A percentile compares a stretch with the other conserved stretches of the same genome.
phyloP scores from a whole-genome alignment of 2,888 invertebrate species.

The Ditula angustiorana region DNA sequence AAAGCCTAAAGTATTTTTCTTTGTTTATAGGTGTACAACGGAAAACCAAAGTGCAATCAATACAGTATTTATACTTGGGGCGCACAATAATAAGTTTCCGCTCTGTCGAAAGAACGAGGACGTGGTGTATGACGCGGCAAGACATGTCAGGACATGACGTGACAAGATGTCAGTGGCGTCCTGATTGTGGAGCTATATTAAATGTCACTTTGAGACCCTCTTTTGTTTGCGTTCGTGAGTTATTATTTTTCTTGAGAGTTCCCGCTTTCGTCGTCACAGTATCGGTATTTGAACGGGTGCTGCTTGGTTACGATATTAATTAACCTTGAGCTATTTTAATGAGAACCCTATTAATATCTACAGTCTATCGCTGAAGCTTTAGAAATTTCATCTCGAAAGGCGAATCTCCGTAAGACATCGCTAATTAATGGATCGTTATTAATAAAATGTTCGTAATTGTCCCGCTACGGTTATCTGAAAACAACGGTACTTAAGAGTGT shows the following conservation, averaged over 20 bases:
- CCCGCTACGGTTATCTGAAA: background rate
- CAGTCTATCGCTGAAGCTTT: constrained; percentile 6
- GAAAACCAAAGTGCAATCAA: background rate
- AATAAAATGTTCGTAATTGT: constrained; percentile 10
- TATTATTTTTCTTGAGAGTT: constrained; percentile 18
- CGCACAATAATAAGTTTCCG: background rate
- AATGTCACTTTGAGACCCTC: constrained; percentile 13
- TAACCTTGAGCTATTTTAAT: constrained; percentile 21
- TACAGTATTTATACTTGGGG: background rate
- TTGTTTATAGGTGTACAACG: background rate
- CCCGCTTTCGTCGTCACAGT: background rate
- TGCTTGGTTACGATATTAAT: constrained; percentile 22
- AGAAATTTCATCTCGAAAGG: constrained; percentile 10
- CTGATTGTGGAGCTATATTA: constrained; percentile 25
- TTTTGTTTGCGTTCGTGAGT: constrained; percentile 8
- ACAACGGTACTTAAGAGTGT: constrained; percentile 13
- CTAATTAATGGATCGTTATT: constrained; percentile 28
- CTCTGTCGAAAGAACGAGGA: background rate
- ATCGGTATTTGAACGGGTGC: background rate
- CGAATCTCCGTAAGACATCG: background rate
- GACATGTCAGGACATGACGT: constrained; percentile 23
- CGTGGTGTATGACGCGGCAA: constrained; percentile 5
- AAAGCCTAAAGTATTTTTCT: background rate
- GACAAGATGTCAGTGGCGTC: constrained; percentile 16
- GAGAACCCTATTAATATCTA: constrained; percentile 14